Evolutionary conservation across 2,113 vertebrate species (phyloP).

Genomic region (Rostratula benghalensis): DNA sequence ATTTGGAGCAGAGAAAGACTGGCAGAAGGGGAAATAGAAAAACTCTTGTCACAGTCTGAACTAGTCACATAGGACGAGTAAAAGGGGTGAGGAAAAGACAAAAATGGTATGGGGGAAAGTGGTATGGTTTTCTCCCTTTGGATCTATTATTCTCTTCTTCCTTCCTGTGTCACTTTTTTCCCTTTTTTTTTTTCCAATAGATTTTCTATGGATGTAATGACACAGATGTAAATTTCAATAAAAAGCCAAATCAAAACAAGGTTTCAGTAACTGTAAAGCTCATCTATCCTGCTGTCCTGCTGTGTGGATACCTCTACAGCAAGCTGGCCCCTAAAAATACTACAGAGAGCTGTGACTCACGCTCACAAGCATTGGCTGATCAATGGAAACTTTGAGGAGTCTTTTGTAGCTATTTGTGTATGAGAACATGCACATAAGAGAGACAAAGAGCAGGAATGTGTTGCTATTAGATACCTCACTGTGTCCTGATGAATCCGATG

Average conservation of each 20-base stretch:
- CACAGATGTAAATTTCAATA: neutral
- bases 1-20: neutral
- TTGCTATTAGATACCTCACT: slow-evolving; percentile 29
- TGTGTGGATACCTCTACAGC: neutral
- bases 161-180: neutral
- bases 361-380: neutral
- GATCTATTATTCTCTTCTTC: neutral
- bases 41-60: neutral
- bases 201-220: neutral
- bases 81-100: neutral
- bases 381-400: neutral
- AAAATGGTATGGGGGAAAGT: neutral
- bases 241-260: neutral
- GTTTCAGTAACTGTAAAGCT: neutral
- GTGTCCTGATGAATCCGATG: neutral
- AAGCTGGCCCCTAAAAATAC: neutral
- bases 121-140: neutral
- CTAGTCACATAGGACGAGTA: neutral
- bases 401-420: slow-evolving; percentile 19
- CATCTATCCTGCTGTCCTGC: neutral
- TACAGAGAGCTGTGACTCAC: neutral
- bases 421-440: neutral
- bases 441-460: slow-evolving; percentile 4
- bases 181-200: neutral
- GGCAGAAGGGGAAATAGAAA: neutral